phyloP scores from a whole-genome alignment of 2,797 vertebrate species.

The Rhinichthys osculus region DNA sequence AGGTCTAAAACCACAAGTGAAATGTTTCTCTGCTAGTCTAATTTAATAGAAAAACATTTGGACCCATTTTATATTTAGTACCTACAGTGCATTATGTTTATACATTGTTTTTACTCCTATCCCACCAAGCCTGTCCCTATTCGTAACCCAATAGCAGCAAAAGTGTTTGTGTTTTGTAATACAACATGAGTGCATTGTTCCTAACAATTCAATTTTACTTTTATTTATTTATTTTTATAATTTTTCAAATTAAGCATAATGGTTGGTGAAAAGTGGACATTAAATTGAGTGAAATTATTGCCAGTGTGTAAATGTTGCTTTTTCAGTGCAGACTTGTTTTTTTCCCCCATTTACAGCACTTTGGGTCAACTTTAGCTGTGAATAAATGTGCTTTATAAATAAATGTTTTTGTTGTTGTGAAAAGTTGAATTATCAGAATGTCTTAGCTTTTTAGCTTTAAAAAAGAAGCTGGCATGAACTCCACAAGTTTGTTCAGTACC shows the following conservation, averaged over 20 bases:
- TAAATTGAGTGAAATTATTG: background rate
- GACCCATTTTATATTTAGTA: no score
- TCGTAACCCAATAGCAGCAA: background rate
- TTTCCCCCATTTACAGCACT: background rate
- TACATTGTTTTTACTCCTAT: background rate
- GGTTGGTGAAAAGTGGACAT: background rate
- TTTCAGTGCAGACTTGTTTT: no score
- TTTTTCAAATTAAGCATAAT: background rate
- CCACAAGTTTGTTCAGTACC: background rate
- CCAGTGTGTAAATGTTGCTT: background rate
- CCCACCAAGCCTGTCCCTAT: background rate
- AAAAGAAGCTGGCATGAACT: background rate
- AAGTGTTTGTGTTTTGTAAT: no score
- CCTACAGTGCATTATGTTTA: no score
- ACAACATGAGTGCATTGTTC: no score
- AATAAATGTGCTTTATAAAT: constrained; percentile 5
- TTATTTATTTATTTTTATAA: no score
- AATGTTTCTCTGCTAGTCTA: background rate
- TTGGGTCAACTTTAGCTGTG: background rate
- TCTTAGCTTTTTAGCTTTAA: background rate
- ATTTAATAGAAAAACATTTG: background rate
- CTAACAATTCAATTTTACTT: no score
- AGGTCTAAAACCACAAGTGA: background rate
- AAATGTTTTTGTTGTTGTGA: background rate
- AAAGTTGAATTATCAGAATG: background rate